Conservation (phyloP, 1,140 invertebrate species). For the Platyscapa corneri region DNA sequence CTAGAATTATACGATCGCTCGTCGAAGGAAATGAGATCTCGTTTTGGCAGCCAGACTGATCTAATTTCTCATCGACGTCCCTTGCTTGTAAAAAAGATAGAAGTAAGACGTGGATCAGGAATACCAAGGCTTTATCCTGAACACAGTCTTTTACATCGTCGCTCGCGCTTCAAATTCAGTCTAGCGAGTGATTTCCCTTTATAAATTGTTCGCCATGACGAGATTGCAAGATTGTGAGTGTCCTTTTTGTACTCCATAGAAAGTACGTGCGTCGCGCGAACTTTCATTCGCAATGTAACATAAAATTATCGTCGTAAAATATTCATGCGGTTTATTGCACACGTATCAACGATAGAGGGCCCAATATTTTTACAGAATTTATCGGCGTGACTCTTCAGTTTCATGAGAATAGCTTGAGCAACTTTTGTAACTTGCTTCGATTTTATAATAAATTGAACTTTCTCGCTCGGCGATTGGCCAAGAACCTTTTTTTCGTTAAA, state of each 20-base stretch:
- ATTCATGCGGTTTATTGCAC: conserved; percentile 32
- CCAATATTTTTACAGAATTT: conserved; percentile 43
- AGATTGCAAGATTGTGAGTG: not conserved
- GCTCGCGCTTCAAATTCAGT: conserved; percentile 10
- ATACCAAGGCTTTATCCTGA: not conserved
- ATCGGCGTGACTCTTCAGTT: conserved; percentile 40
- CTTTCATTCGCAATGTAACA: conserved; percentile 22
- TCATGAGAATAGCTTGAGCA: conserved; percentile 1
- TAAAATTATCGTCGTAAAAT: conserved; percentile 41
- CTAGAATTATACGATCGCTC: conserved; percentile 19
- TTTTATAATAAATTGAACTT: conserved; percentile 39
- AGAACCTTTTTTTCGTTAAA: not conserved
- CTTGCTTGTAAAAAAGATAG: not conserved
- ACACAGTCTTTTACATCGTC: conserved; percentile 13
- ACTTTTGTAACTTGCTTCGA: conserved; percentile 9
- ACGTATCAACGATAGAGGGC: conserved; percentile 17
- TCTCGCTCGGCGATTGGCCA: not conserved
- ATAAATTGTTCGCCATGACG: conserved; percentile 3
- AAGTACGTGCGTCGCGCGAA: conserved; percentile 18
- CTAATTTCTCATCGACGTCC: conserved; percentile 25
- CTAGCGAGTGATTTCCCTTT: conserved; percentile 30
- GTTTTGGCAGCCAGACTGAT: not conserved
- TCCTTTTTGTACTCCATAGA: conserved; percentile 24
- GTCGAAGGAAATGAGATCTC: conserved; percentile 40
- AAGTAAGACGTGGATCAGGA: conserved; percentile 12